phyloP scores from a whole-genome alignment of 2,113 vertebrate species.

The Lampris incognitus region DNA sequence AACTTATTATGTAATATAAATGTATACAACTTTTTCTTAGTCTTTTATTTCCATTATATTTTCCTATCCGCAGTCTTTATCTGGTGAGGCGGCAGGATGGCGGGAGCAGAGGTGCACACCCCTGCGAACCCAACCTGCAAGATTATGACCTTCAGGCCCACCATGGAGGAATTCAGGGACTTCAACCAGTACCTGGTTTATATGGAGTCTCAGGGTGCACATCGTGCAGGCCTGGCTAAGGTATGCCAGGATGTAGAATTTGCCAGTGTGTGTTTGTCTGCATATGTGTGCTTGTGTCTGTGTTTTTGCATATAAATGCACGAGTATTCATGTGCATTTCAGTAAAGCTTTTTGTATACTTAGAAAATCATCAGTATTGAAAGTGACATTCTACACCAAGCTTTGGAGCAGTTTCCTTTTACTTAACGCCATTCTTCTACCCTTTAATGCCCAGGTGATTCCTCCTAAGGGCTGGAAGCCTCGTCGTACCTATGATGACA shows the following conservation, averaged over 20 bases:
- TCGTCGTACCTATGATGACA: constrained; percentile 91
- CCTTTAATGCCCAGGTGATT: constrained; percentile 84
- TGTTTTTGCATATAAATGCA: background rate
- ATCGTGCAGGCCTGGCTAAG: constrained; percentile 95
- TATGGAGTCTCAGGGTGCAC: constrained; percentile 96
- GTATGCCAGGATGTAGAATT: constrained; percentile 64
- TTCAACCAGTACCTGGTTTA: constrained; percentile 94
- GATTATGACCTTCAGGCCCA: constrained; percentile 97
- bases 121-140: constrained; percentile 92
- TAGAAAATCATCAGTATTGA: too few relatives aligned
- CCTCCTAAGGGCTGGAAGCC: constrained; percentile 97
- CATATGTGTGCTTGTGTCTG: background rate
- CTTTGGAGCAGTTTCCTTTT: too few relatives aligned
- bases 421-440: background rate
- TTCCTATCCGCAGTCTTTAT: constrained; percentile 38
- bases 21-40: background rate
- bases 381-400: too few relatives aligned
- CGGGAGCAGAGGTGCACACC: constrained; percentile 79
- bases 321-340: too few relatives aligned
- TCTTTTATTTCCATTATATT: background rate
- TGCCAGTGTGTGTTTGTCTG: background rate
- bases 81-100: constrained; percentile 84
- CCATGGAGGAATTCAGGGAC: constrained; percentile 92
- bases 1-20: too few relatives aligned
- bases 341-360: too few relatives aligned